phyloP scores from a whole-genome alignment of 1,140 invertebrate genomes.

The Papilio xuthus region DNA sequence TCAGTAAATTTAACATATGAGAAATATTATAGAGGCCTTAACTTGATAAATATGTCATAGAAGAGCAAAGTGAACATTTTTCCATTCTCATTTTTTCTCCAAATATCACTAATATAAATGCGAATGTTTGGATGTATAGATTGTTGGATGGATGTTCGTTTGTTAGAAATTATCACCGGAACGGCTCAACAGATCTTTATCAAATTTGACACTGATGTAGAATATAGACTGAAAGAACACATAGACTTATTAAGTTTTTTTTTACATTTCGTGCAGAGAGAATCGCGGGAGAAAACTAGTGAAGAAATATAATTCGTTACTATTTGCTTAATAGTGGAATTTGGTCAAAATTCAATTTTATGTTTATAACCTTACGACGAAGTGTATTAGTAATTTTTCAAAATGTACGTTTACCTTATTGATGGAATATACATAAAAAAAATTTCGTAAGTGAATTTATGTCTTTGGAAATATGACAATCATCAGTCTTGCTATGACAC shows the following conservation, averaged over 20 bases:
- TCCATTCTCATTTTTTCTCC: not conserved
- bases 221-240: too few relatives aligned
- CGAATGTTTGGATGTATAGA: too few relatives aligned
- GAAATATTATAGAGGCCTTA: not conserved
- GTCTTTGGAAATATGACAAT: not conserved
- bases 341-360: not conserved
- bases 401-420: not conserved
- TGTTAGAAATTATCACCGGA: too few relatives aligned
- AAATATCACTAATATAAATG: not conserved
- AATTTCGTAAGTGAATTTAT: not conserved
- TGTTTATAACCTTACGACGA: not conserved
- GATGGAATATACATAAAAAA: not conserved
- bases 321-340: too few relatives aligned
- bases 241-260: too few relatives aligned
- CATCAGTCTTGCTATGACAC: not conserved
- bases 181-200: too few relatives aligned
- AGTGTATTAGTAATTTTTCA: not conserved
- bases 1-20: not conserved
- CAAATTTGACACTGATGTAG: too few relatives aligned
- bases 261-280: too few relatives aligned
- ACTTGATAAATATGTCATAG: not conserved
- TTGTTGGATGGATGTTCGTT: too few relatives aligned
- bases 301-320: too few relatives aligned
- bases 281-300: too few relatives aligned
- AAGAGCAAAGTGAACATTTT: not conserved